Conservation (phyloP, 1,140 invertebrate genomes). For the Papilio dardanus region DNA sequence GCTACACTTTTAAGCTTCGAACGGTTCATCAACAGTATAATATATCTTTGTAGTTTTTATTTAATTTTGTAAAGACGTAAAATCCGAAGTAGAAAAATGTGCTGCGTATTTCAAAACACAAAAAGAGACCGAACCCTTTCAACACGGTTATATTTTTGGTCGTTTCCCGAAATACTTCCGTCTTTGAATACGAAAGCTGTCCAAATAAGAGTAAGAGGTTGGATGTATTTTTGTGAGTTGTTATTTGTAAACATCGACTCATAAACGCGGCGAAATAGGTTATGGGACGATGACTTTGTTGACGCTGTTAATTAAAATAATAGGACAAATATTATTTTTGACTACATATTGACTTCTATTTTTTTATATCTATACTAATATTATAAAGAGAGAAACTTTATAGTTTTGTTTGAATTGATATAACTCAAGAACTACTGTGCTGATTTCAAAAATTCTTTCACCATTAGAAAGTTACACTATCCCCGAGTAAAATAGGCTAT, state of each 20-base stretch:
- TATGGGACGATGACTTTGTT: neutral
- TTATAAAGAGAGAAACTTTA: neutral
- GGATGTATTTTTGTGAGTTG: conserved; percentile 9
- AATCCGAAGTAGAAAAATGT: neutral
- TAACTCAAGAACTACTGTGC: no score
- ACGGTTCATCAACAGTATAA: no score
- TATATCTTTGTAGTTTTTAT: no score
- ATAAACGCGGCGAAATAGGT: conserved; percentile 16
- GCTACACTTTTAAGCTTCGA: no score
- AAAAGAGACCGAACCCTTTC: conserved; percentile 19
- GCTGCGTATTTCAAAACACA: conserved; percentile 20
- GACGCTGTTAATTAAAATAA: conserved; percentile 1
- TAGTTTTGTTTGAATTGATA: no score
- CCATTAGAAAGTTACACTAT: no score
- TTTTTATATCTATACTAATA: no score
- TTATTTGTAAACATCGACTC: conserved; percentile 10
- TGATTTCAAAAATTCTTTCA: no score
- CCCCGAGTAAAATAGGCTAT: no score
- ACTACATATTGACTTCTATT: neutral
- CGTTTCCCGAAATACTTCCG: conserved; percentile 27
- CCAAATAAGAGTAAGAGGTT: conserved; percentile 20
- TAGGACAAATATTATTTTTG: conserved; percentile 5
- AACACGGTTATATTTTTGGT: conserved; percentile 22
- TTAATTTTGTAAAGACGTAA: neutral
- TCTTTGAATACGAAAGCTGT: conserved; percentile 14